These are phyloP conservation scores for Psittacula cyanocephala DNA, from an alignment of 2,113 vertebrate species.

Conservation along the genomic window DNA sequence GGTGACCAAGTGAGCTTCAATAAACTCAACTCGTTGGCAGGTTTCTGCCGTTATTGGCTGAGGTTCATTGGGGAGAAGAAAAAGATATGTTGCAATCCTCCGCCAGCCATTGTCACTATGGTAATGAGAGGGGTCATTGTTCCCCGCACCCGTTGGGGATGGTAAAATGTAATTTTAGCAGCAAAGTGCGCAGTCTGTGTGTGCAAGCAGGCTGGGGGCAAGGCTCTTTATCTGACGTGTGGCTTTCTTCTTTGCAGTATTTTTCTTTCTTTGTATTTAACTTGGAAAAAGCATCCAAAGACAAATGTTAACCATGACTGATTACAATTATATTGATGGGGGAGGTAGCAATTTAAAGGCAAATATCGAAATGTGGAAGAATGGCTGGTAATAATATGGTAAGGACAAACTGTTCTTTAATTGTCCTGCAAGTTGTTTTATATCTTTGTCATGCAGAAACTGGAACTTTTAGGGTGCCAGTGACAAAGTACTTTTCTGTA, in stretches of 20 bases:
- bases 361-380: constrained; percentile 25
- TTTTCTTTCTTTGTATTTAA: constrained; percentile 54
- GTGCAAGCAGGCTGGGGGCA: constrained; percentile 42
- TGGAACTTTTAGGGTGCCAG: constrained; percentile 55
- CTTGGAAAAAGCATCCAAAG: constrained; percentile 55
- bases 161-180: constrained; percentile 59
- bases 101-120: constrained; percentile 46
- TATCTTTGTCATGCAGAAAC: constrained; percentile 56
- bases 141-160: not conserved
- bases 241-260: constrained; percentile 34
- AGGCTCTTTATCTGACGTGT: constrained; percentile 20
- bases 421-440: constrained; percentile 50
- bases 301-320: constrained; percentile 38
- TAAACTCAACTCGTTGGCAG: not conserved
- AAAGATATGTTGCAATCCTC: constrained; percentile 35
- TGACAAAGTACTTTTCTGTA: constrained; percentile 43
- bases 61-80: constrained; percentile 32
- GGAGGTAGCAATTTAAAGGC: constrained; percentile 54
- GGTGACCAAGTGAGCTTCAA: not conserved
- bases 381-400: constrained; percentile 53
- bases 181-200: constrained; percentile 52
- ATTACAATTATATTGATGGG: constrained; percentile 54
- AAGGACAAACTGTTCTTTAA: constrained; percentile 57
- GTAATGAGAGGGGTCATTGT: constrained; percentile 59
- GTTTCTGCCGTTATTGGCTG: not conserved